Evolutionary conservation across 2,888 invertebrate species (phyloP).

Genomic region (Latrodectus elegans): DNA sequence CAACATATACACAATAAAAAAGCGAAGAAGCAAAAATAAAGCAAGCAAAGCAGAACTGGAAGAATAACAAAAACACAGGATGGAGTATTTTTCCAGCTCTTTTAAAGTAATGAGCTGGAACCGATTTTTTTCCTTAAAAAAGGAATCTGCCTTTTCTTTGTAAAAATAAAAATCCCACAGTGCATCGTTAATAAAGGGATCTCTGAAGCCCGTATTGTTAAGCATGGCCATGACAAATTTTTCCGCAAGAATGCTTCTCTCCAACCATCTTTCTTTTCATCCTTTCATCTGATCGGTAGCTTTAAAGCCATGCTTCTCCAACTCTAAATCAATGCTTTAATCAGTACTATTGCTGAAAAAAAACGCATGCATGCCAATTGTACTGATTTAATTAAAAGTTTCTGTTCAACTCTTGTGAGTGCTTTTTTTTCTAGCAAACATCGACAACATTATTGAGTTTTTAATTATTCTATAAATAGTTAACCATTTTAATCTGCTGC

Average conservation of each 20-base stretch:
- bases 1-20: conserved; percentile 10
- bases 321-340: not conserved
- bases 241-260: conserved; percentile 21
- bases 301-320: not conserved
- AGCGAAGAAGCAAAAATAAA: conserved; percentile 28
- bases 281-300: not conserved
- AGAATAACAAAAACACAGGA: conserved; percentile 8
- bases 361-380: too few relatives aligned
- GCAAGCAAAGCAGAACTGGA: conserved; percentile 16
- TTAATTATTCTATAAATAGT: too few relatives aligned
- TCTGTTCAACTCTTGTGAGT: too few relatives aligned
- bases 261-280: not conserved
- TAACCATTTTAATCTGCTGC: too few relatives aligned
- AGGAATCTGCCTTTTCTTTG: not conserved
- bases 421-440: too few relatives aligned
- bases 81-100: conserved; percentile 33
- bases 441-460: too few relatives aligned
- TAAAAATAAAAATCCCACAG: conserved; percentile 11
- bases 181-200: conserved; percentile 48
- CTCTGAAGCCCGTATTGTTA: conserved; percentile 36
- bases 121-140: conserved; percentile 19
- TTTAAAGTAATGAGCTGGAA: conserved; percentile 62
- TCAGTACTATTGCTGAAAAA: not conserved
- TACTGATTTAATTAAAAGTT: too few relatives aligned
- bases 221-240: conserved; percentile 35